These are phyloP conservation scores for Neodon shergylaensis DNA, from an alignment of 2,113 vertebrate species.

Conservation along the genomic window DNA sequence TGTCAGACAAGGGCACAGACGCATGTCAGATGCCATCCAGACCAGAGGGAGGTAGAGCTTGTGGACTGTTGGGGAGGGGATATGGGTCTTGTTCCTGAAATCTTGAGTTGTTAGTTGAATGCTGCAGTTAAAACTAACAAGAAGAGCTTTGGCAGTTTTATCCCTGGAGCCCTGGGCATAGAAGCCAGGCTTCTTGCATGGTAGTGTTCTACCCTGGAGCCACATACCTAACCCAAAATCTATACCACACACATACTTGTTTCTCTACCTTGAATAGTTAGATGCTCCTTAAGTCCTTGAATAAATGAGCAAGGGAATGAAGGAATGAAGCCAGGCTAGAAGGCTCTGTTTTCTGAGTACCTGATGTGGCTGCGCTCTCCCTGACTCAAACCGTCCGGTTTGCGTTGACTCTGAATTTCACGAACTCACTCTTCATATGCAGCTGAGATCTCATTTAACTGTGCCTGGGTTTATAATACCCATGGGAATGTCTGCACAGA, in stretches of 20 bases:
- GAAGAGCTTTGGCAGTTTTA: background rate
- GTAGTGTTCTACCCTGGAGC: background rate
- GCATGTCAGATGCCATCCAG: background rate
- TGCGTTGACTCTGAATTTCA: background rate
- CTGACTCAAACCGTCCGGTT: no score
- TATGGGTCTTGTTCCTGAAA: background rate
- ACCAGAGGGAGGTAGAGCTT: background rate
- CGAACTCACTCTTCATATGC: background rate
- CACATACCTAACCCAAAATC: background rate
- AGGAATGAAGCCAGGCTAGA: background rate
- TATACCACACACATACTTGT: background rate
- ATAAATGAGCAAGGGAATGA: background rate
- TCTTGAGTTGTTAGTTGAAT: background rate
- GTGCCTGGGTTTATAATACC: background rate
- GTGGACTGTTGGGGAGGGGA: no score
- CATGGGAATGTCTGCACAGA: background rate
- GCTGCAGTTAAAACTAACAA: background rate
- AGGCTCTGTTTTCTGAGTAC: background rate
- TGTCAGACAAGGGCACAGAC: background rate
- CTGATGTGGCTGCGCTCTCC: rapidly evolving
- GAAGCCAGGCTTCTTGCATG: background rate
- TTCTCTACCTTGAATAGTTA: background rate
- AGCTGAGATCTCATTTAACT: background rate
- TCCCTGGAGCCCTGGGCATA: background rate
- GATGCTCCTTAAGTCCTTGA: background rate